phyloP scores from a whole-genome alignment of 2,797 vertebrate species.

The Helostoma temminkii region DNA sequence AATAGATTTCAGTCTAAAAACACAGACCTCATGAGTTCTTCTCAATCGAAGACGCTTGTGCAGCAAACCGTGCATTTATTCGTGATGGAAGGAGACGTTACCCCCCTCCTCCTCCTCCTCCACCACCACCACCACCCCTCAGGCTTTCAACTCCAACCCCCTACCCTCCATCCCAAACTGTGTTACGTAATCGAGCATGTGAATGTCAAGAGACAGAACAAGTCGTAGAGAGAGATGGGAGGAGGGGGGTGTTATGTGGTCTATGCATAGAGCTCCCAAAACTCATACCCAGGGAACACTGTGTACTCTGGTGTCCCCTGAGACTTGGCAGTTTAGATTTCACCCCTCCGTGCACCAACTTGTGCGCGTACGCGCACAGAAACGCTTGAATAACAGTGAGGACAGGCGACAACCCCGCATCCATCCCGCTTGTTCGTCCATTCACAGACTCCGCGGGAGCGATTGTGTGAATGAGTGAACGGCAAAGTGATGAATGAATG shows the following conservation, averaged over 20 bases:
- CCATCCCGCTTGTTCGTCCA: slow-evolving; percentile 38
- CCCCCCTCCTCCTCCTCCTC: slow-evolving; percentile 16
- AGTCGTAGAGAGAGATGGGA: slow-evolving; percentile 50
- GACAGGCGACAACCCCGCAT: slow-evolving; percentile 41
- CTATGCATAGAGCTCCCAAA: slow-evolving; percentile 68
- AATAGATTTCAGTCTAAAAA: slow-evolving; percentile 60
- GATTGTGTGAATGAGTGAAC: slow-evolving; percentile 70
- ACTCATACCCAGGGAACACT: slow-evolving; percentile 71
- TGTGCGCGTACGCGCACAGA: neutral
- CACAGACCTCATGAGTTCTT: slow-evolving; percentile 49
- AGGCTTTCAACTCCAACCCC: slow-evolving; percentile 32
- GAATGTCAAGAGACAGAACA: slow-evolving; percentile 72
- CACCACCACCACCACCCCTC: neutral
- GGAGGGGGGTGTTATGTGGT: slow-evolving; percentile 47
- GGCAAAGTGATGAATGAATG: slow-evolving; percentile 55
- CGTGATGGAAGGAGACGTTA: slow-evolving; percentile 69
- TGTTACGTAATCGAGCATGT: slow-evolving; percentile 83
- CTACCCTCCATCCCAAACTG: slow-evolving; percentile 4
- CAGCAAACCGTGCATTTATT: slow-evolving; percentile 76
- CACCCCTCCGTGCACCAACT: neutral
- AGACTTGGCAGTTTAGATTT: slow-evolving; percentile 31
- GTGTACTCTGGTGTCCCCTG: slow-evolving; percentile 66
- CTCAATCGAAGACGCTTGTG: slow-evolving; percentile 71
- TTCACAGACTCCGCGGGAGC: slow-evolving; percentile 54
- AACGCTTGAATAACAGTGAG: neutral